Percentiles rank a stretch among this genome's conserved stretches.
These are phyloP conservation scores for Mythimna albipuncta DNA, from an alignment of 2,888 invertebrate species.

Conservation along the genomic window DNA sequence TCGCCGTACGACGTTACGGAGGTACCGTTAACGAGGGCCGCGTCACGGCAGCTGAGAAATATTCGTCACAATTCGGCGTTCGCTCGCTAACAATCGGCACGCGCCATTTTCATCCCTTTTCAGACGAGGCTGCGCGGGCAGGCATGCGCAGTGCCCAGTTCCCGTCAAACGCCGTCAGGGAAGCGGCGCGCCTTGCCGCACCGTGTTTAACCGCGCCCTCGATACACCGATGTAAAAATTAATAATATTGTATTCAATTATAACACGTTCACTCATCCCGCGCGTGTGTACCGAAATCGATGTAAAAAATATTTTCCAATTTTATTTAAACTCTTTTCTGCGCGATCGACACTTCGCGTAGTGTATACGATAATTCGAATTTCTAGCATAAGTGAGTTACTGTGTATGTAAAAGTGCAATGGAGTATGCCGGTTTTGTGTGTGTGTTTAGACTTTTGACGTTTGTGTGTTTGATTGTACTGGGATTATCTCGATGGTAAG, in stretches of 20 bases:
- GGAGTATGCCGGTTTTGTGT: conserved; percentile 74
- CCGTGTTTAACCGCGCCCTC: conserved; percentile 79
- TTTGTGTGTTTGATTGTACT: conserved; percentile 71
- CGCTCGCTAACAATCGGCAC: conserved; percentile 73
- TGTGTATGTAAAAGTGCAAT: conserved; percentile 74
- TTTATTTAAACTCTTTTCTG: conserved; percentile 58
- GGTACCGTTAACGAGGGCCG: conserved; percentile 83
- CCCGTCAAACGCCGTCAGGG: conserved; percentile 82
- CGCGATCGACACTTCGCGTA: conserved; percentile 54
- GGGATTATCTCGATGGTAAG: conserved; percentile 81
- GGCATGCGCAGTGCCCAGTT: conserved; percentile 82
- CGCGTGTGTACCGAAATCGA: conserved; percentile 50
- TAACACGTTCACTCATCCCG: conserved; percentile 50
- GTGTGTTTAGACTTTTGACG: conserved; percentile 75
- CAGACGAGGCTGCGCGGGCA: conserved; percentile 83
- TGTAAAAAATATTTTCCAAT: conserved; percentile 37
- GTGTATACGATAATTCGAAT: conserved; percentile 72
- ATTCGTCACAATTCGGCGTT: conserved; percentile 79
- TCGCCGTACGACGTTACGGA: conserved; percentile 78
- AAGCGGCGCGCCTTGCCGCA: conserved; percentile 82
- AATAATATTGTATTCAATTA: conserved; percentile 63
- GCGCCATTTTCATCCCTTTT: conserved; percentile 78
- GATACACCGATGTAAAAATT: conserved; percentile 64
- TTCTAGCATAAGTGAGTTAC: conserved; percentile 68
- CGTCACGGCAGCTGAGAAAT: conserved; percentile 77